These are phyloP conservation scores for Cryptoprocta ferox DNA, from an alignment of 2,797 vertebrate species.

Conservation along the genomic window DNA sequence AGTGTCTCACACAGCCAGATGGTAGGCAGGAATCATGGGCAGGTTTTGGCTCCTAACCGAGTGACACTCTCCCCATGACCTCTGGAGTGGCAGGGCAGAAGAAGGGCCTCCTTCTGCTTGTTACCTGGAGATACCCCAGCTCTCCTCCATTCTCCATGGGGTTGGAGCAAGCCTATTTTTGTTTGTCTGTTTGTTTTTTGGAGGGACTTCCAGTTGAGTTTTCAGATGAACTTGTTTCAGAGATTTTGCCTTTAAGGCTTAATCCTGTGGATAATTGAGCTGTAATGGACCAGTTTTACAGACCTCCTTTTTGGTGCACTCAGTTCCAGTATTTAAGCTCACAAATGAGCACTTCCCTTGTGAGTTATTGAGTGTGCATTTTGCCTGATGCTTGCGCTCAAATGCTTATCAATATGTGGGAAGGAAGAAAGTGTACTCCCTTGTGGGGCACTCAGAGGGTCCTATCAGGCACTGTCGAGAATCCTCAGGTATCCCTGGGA, in stretches of 20 bases:
- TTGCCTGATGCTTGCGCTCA: background rate
- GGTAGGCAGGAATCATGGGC: background rate
- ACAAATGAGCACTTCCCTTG: background rate
- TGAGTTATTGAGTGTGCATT: background rate
- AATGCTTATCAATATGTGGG: background rate
- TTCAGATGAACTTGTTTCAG: slow-evolving; percentile 1
- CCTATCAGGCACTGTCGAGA: background rate
- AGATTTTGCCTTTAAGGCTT: background rate
- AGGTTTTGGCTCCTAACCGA: background rate
- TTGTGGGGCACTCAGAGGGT: fast-evolving
- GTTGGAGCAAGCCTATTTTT: background rate
- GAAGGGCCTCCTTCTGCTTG: background rate
- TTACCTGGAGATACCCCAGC: background rate
- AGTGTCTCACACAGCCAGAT: slow-evolving; percentile 24
- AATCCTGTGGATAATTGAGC: background rate
- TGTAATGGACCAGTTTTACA: background rate
- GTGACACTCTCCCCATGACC: background rate
- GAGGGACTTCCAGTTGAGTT: background rate
- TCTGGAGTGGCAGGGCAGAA: background rate
- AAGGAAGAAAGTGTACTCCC: background rate
- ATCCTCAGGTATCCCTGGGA: background rate
- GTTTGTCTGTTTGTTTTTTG: background rate
- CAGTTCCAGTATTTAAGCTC: background rate
- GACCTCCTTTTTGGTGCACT: background rate
- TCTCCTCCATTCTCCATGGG: background rate